Base-by-base conservation (phyloP, 2,797 vertebrate species). In the Pagetopsis macropterus region DNA sequence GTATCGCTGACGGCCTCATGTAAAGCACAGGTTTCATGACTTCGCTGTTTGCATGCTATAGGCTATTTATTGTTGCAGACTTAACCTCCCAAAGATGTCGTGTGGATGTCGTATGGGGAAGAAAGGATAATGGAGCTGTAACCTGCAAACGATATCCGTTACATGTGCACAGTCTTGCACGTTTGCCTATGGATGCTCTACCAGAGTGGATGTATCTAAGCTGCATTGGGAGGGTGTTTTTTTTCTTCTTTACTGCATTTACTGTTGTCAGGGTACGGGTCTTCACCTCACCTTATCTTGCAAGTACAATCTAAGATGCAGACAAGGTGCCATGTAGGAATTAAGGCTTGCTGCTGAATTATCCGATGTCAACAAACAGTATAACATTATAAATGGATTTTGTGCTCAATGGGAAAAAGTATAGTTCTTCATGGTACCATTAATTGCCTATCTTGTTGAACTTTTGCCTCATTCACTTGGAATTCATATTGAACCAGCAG, bases 21-120 rank as follows among this genome's bases (percentile, higher is more conserved):
- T 76, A 55, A 19, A 61, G 67, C 81, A 70, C 81, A 80, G 82
- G 70, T 90, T 82, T 78, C 78, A 87, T 85, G 89, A 89, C 89
- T 90, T 74, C 79, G 87, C 84, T 84, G 75, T 90, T 82, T 86
- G 85, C 76, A 76, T 69, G 87, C 84, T 66, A 75, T 52, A 43
- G 57, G 84, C 83, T 81, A 67, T 86, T 76, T 72, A 73, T 77
- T 83, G 79, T 84, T 88, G 86, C 82, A 86, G 84, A 88, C 74
- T 75, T 65, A 83, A 82, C 74, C 82, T 79, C 67, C 59, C 68
- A 57, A 82, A 69, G 79, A 84, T 86, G 69, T 77, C 81, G 88
- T 80, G 90, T 82, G 75, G 75, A 78, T 89, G 84, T 87, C 69
- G 73, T 76, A 41, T 58, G 55, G 58, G 23, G 72, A 78, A 49